These are phyloP conservation scores for Proisotoma minuta DNA, from an alignment of 2,888 invertebrate species.

Conservation along the genomic window DNA sequence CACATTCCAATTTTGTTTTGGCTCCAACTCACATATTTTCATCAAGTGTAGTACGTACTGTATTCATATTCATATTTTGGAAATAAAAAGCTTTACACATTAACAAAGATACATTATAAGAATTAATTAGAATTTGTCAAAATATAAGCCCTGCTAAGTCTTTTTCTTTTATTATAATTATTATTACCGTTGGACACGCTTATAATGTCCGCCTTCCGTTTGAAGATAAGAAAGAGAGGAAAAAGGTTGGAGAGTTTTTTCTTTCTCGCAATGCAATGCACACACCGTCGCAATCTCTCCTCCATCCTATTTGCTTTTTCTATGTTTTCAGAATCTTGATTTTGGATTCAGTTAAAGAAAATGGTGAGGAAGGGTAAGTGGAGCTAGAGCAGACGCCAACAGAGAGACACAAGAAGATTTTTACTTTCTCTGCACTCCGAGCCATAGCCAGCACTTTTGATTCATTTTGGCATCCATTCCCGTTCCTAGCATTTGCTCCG, in stretches of 20 bases:
- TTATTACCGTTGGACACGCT: too few relatives aligned
- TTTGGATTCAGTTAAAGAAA: not conserved
- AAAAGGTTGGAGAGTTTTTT: too few relatives aligned
- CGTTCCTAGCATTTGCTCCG: not conserved
- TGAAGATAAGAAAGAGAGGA: too few relatives aligned
- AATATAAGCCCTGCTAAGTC: not conserved
- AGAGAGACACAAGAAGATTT: not conserved
- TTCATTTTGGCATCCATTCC: constrained; percentile 12
- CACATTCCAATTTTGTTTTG: too few relatives aligned
- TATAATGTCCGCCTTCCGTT: too few relatives aligned
- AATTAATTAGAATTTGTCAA: too few relatives aligned
- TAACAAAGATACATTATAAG: too few relatives aligned
- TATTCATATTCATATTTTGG: too few relatives aligned
- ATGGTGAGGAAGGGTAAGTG: not conserved
- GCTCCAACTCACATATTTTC: too few relatives aligned
- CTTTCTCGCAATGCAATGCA: not conserved
- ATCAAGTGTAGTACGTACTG: too few relatives aligned
- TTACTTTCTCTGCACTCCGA: not conserved
- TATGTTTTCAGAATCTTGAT: constrained; percentile 1
- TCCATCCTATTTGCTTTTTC: not conserved
- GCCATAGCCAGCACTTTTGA: not conserved
- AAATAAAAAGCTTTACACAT: too few relatives aligned
- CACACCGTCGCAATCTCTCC: not conserved
- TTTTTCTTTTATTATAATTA: too few relatives aligned
- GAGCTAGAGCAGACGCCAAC: not conserved